Conservation (phyloP, 2,113 vertebrate genomes). For the Rhizomys pruinosus region DNA sequence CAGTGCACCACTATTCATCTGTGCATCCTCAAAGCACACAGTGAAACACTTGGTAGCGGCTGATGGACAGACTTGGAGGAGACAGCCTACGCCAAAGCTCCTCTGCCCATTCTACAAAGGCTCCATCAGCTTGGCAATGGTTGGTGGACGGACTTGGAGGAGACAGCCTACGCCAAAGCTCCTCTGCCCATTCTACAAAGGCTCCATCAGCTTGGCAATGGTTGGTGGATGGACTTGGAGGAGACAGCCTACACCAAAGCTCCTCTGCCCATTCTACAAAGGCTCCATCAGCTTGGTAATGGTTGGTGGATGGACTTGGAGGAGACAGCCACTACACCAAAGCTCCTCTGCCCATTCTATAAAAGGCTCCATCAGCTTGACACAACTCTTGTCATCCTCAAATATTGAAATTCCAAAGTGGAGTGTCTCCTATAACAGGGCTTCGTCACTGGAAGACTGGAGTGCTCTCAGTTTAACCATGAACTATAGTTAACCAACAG, state of each 20-base stretch:
- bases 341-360: conserved; percentile 12
- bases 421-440: background rate
- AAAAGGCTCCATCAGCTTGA: background rate
- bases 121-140: background rate
- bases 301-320: background rate
- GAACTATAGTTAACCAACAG: background rate
- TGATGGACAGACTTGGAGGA: background rate
- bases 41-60: background rate
- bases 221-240: background rate
- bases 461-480: background rate
- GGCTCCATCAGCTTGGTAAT: too few species aligned
- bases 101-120: background rate
- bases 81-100: background rate
- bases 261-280: background rate
- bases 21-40: background rate
- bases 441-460: background rate
- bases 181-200: background rate
- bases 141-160: background rate
- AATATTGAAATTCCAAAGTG: background rate
- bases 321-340: background rate
- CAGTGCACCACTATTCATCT: background rate
- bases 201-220: too few species aligned
- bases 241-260: background rate
- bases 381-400: background rate
- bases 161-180: background rate